Conservation (phyloP, 2,797 vertebrate genomes). For the Emys orbicularis region DNA sequence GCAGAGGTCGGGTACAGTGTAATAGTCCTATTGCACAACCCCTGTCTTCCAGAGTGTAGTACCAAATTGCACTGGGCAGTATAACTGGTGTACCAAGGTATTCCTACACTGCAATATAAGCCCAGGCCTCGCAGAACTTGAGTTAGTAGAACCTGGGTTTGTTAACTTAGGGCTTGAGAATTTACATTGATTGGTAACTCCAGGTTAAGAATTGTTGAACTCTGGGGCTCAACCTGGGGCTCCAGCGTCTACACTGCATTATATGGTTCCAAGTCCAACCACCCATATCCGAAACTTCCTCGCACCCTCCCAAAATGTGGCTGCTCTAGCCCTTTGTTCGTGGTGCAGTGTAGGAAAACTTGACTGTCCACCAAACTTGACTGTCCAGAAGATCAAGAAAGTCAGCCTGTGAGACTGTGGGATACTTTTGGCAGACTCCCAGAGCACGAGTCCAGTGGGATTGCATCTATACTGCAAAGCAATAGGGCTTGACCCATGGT, state of each 20-base stretch:
- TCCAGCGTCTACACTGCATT: too few relatives aligned
- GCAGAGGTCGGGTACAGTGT: slow-evolving; percentile 72
- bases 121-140: not conserved
- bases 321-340: too few relatives aligned
- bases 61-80: accelerated
- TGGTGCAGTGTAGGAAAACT: too few relatives aligned
- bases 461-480: not conserved
- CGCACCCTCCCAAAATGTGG: too few relatives aligned
- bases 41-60: accelerated
- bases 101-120: not conserved
- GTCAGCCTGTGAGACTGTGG: too few relatives aligned
- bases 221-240: not conserved
- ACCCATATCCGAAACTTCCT: too few relatives aligned
- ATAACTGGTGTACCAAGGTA: accelerated
- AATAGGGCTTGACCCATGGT: not conserved
- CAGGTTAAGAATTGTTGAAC: not conserved
- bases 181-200: not conserved
- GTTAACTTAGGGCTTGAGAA: not conserved
- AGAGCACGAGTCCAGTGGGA: not conserved
- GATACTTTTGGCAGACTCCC: too few relatives aligned
- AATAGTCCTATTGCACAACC: accelerated
- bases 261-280: too few relatives aligned
- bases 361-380: too few relatives aligned
- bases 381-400: too few relatives aligned
- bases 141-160: not conserved